phyloP scores from a whole-genome alignment of 2,888 invertebrate genomes.

The Tetragonisca angustula region DNA sequence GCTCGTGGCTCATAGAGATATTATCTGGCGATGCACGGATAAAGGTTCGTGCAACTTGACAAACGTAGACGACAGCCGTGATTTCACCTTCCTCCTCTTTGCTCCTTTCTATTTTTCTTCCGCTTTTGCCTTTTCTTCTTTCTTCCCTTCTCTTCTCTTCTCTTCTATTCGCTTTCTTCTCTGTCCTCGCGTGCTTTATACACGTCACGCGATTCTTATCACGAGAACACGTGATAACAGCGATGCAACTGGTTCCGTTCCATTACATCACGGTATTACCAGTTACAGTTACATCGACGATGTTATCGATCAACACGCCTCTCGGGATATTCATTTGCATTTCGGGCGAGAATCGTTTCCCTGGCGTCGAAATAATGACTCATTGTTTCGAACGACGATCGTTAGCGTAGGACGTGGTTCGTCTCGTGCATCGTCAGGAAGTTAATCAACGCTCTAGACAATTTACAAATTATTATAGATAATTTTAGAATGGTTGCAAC shows the following conservation, averaged over 20 bases:
- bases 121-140: neutral
- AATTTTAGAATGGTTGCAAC: slow-evolving; percentile 1
- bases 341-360: slow-evolving; percentile 24
- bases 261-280: slow-evolving; percentile 58
- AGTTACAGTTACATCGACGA: slow-evolving; percentile 60
- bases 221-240: slow-evolving; percentile 45
- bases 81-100: neutral
- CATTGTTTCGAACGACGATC: slow-evolving; percentile 35
- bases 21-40: slow-evolving; percentile 22
- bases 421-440: too few species aligned
- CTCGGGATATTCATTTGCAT: slow-evolving; percentile 51
- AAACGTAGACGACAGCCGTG: slow-evolving; percentile 21
- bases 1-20: slow-evolving; percentile 14
- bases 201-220: slow-evolving; percentile 53
- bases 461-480: slow-evolving; percentile 38
- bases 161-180: neutral
- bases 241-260: slow-evolving; percentile 54
- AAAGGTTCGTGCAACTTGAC: slow-evolving; percentile 29
- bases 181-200: slow-evolving; percentile 14
- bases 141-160: neutral
- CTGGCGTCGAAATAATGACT: slow-evolving; percentile 44
- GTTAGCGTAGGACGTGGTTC: neutral
- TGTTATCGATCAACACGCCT: slow-evolving; percentile 55
- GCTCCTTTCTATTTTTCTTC: neutral
- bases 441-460: slow-evolving; percentile 28